A percentile compares a stretch with the other conserved stretches of the same genome.
Conservation (phyloP, 2,113 vertebrate species). For the Fulmarus glacialis region DNA sequence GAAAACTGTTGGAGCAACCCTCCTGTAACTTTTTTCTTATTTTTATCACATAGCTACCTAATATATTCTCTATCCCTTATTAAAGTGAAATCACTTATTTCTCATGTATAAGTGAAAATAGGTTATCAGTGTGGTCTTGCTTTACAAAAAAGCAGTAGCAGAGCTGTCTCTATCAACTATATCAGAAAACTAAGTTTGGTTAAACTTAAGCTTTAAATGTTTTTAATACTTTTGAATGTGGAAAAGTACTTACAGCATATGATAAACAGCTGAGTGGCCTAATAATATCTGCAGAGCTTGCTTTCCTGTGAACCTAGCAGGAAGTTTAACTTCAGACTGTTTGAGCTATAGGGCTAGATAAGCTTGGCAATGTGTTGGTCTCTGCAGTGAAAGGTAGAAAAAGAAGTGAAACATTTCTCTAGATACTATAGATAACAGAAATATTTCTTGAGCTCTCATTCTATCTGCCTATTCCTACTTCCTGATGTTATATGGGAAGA, state of each 20-base stretch:
- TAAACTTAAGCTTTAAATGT: not conserved
- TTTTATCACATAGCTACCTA: not conserved
- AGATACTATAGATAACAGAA: rapidly evolving
- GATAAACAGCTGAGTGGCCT: not conserved
- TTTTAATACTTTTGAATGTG: not conserved
- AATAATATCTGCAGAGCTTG: not conserved
- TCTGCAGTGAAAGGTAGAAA: not conserved
- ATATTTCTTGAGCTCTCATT: not conserved
- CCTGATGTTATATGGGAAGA: not conserved
- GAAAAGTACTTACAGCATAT: rapidly evolving
- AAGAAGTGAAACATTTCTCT: not conserved
- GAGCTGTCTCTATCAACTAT: not conserved
- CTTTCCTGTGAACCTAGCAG: not conserved
- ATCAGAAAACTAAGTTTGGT: not conserved
- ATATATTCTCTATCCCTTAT: rapidly evolving
- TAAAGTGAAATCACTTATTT: not conserved
- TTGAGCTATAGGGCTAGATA: not conserved
- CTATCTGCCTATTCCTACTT: not conserved
- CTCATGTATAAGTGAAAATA: not conserved
- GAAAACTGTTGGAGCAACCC: not conserved
- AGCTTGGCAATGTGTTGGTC: not conserved
- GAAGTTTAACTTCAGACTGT: not conserved
- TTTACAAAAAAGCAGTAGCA: rapidly evolving
- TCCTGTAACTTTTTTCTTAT: not conserved
- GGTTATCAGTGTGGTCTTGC: rapidly evolving